Conservation (phyloP, 2,888 invertebrate genomes). For the Drosophila stalkeri region DNA sequence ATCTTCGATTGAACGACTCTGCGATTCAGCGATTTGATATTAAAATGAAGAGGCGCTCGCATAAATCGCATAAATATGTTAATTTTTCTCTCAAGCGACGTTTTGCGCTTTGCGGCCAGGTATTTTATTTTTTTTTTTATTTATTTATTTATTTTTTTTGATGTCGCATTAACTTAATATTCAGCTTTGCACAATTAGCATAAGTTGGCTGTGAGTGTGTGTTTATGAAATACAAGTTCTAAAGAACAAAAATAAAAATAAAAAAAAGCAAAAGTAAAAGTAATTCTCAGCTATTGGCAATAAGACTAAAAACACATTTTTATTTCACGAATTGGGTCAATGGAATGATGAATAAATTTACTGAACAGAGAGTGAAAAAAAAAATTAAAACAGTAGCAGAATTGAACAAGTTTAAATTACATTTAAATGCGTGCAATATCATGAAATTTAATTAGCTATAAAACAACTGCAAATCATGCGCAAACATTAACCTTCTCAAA, state of each 20-base stretch:
- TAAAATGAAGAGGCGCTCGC: constrained; percentile 71
- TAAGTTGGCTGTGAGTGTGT: constrained; percentile 49
- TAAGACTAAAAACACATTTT: constrained; percentile 15
- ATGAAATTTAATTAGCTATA: constrained; percentile 29
- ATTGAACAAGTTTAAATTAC: constrained; percentile 24
- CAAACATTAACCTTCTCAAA: constrained; percentile 28
- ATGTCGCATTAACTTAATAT: constrained; percentile 62
- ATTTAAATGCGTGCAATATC: constrained; percentile 18
- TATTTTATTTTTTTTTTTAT: constrained; percentile 4
- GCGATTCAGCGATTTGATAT: constrained; percentile 49
- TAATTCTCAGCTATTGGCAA: constrained; percentile 33
- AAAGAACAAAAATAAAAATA: constrained; percentile 25
- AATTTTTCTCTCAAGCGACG: constrained; percentile 59
- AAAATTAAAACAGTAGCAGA: constrained; percentile 4
- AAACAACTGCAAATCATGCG: constrained; percentile 31
- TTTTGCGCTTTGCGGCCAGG: constrained; percentile 46
- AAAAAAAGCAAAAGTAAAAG: constrained; percentile 42
- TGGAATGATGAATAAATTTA: constrained; percentile 58
- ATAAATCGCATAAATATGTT: constrained; percentile 80
- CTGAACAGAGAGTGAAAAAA: background rate
- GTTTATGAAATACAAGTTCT: constrained; percentile 41
- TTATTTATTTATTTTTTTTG: constrained; percentile 8
- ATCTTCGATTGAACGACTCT: constrained; percentile 8
- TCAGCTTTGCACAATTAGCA: constrained; percentile 64
- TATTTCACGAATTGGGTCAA: constrained; percentile 58